These are phyloP conservation scores for Coregonus suidteri DNA, from an alignment of 2,797 vertebrate species.

Conservation along the genomic window DNA sequence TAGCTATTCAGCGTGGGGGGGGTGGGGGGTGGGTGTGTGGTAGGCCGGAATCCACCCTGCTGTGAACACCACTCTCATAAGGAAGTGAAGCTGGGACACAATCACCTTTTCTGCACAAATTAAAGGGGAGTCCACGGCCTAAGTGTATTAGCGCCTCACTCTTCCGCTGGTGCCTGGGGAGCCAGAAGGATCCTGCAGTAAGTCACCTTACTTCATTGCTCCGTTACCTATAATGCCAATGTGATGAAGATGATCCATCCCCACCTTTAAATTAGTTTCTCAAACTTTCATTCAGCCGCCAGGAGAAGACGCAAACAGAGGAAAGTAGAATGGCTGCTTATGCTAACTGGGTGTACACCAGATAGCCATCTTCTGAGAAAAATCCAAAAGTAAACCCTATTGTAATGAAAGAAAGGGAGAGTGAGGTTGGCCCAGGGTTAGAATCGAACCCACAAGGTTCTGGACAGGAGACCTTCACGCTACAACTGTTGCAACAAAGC, in stretches of 20 bases:
- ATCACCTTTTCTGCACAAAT: conserved; percentile 87
- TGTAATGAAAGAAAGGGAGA: too few relatives aligned
- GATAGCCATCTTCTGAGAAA: too few relatives aligned
- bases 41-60: conserved; percentile 71
- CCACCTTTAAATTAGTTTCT: conserved; percentile 82
- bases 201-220: conserved; percentile 18
- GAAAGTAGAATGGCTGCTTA: conserved; percentile 65
- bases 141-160: conserved; percentile 73
- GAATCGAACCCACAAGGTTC: too few relatives aligned
- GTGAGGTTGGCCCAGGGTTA: too few relatives aligned
- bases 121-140: conserved; percentile 77
- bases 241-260: conserved; percentile 82
- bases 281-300: conserved; percentile 76
- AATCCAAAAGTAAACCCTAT: too few relatives aligned
- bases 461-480: too few relatives aligned
- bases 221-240: conserved; percentile 74
- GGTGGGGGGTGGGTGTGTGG: too few relatives aligned
- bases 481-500: too few relatives aligned
- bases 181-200: conserved; percentile 62
- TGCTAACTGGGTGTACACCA: too few relatives aligned
- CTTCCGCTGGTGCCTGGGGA: conserved; percentile 67
- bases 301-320: too few relatives aligned
- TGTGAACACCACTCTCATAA: conserved; percentile 75
- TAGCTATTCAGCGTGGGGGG: conserved; percentile 77
- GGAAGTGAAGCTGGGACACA: conserved; percentile 79